Conservation (phyloP, 2,888 invertebrate species). For the Drosophila pegasa region DNA sequence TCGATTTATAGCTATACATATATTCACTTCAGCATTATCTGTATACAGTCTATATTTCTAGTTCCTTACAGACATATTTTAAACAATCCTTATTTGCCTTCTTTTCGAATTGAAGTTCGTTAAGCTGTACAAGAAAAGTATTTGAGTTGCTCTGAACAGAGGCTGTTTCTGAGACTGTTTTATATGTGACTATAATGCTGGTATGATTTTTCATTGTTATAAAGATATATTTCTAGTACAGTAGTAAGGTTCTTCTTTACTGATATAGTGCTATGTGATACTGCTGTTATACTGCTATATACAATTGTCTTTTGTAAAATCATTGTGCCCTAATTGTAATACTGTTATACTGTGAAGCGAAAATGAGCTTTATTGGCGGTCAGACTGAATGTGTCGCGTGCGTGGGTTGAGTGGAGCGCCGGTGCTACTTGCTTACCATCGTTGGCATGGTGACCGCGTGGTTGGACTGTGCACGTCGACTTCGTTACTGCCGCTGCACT, state of each 20-base stretch:
- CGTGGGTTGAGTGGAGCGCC: constrained; percentile 21
- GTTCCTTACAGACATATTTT: too few species aligned
- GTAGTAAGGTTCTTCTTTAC: too few species aligned
- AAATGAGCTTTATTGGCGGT: constrained; percentile 21
- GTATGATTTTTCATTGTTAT: too few species aligned
- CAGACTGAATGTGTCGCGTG: constrained; percentile 49
- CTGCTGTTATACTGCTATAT: too few species aligned
- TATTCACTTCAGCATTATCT: neutral
- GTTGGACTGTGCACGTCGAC: constrained; percentile 17
- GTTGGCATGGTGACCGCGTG: constrained; percentile 55
- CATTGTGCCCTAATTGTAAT: neutral
- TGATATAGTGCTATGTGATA: too few species aligned
- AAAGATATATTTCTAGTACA: too few species aligned
- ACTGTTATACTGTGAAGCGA: neutral
- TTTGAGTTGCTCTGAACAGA: neutral
- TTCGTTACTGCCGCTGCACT: constrained; percentile 18
- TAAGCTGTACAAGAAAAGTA: neutral
- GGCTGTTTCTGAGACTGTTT: too few species aligned
- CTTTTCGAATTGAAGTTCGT: too few species aligned
- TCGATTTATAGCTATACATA: neutral
- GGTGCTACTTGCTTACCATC: constrained; percentile 76
- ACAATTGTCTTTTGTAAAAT: too few species aligned
- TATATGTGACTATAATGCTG: too few species aligned
- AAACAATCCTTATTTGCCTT: neutral
- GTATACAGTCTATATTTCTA: neutral